Evolutionary conservation across 1,140 invertebrate genomes (phyloP).

Genomic region (Cydia pomonella): DNA sequence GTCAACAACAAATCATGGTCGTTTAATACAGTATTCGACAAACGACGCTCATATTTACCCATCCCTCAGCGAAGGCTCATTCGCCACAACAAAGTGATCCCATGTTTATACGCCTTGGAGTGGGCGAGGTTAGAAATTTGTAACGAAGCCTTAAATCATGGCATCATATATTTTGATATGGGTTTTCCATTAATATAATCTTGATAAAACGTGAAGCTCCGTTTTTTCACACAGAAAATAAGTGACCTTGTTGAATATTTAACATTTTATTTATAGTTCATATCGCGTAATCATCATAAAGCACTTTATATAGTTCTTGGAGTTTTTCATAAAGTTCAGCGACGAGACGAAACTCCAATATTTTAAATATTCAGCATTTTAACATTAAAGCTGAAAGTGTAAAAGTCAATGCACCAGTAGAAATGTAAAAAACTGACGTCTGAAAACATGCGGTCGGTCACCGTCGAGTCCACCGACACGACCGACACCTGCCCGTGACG

Average conservation of each 20-base stretch:
- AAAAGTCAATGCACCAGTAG: constrained; percentile 12
- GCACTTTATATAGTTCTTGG: background rate
- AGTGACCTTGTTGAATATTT: background rate
- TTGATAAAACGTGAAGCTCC: background rate
- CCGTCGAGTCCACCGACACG: background rate
- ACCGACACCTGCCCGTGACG: background rate
- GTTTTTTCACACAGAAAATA: background rate
- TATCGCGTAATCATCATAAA: background rate
- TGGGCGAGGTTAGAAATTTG: constrained; percentile 23
- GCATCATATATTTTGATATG: background rate
- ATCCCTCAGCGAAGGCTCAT: constrained; percentile 36
- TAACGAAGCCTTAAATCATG: background rate
- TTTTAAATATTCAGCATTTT: constrained; percentile 8
- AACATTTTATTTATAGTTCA: background rate
- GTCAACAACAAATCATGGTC: constrained; percentile 41
- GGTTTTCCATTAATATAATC: background rate
- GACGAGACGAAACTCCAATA: background rate
- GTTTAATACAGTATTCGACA: constrained; percentile 40
- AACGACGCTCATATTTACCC: constrained; percentile 35
- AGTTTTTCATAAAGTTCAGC: background rate
- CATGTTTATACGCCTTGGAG: constrained; percentile 37
- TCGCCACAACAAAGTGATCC: constrained; percentile 38
- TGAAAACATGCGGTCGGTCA: constrained; percentile 16
- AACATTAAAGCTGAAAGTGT: constrained; percentile 5
- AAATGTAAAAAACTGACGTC: constrained; percentile 6